Evolutionary conservation across 2,797 vertebrate species (phyloP).

Genomic region (Trichosurus vulpecula): DNA sequence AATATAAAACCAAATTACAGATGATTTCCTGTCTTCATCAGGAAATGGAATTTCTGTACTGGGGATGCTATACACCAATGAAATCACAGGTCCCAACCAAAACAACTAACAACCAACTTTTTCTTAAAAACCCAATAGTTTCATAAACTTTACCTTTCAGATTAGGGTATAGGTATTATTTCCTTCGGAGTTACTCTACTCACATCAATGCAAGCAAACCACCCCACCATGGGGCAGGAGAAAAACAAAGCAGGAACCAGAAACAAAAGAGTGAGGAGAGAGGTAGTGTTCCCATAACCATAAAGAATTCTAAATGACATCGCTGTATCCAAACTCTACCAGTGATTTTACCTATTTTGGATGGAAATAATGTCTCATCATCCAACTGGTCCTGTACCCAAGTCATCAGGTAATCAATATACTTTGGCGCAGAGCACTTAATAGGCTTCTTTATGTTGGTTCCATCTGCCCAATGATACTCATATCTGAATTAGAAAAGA

Average conservation of each 20-base stretch:
- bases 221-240: not conserved
- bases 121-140: not conserved
- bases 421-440: conserved; percentile 98
- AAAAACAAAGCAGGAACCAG: not conserved
- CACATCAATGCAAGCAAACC: not conserved
- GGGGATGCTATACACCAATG: not conserved
- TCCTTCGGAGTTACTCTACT: not conserved
- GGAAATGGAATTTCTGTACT: not conserved
- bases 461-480: conserved; percentile 99
- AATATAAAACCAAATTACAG: not conserved
- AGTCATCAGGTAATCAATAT: conserved; percentile 99
- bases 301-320: conserved; percentile 1
- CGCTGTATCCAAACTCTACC: not conserved
- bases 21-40: not conserved
- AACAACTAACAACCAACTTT: not conserved
- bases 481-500: conserved; percentile 88
- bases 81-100: not conserved
- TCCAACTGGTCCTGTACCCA: conserved; percentile 99
- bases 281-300: not conserved
- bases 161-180: not conserved
- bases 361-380: conserved; percentile 97
- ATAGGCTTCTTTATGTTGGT: conserved; percentile 99
- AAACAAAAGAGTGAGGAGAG: not conserved
- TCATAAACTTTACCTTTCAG: not conserved
- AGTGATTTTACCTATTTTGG: conserved; percentile 93